phyloP scores from a whole-genome alignment of 2,888 invertebrate species.

The Leucophenga maculata region DNA sequence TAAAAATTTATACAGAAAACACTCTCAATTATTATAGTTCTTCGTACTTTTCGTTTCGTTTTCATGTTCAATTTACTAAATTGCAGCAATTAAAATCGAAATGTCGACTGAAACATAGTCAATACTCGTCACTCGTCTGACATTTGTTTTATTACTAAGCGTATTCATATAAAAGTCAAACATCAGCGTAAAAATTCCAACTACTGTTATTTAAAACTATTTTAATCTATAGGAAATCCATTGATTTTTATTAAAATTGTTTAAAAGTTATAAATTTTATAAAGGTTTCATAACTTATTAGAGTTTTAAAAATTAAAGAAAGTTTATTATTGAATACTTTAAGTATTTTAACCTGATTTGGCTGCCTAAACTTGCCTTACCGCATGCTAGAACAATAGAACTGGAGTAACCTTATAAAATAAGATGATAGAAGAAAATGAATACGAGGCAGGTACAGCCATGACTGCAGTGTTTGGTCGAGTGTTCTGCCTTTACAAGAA shows the following conservation, averaged over 20 bases:
- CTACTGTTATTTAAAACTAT: slow-evolving; percentile 26
- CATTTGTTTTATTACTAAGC: slow-evolving; percentile 18
- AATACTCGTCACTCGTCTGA: slow-evolving; percentile 41
- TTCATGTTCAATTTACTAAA: slow-evolving; percentile 41
- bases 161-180: not conserved
- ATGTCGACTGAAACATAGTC: slow-evolving; percentile 38
- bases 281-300: no score
- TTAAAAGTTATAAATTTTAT: not conserved
- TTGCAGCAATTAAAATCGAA: slow-evolving; percentile 56
- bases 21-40: not conserved
- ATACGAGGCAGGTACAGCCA: no score
- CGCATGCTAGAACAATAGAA: no score
- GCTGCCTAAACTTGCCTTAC: no score
- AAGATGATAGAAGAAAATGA: no score
- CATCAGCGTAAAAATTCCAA: slow-evolving; percentile 28
- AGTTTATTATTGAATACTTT: no score
- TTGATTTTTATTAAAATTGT: slow-evolving; percentile 30
- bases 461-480: no score
- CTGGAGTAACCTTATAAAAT: no score
- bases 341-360: no score
- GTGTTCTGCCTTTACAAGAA: no score
- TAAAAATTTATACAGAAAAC: slow-evolving; percentile 2
- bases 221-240: slow-evolving; percentile 35
- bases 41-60: not conserved
- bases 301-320: no score